These are phyloP conservation scores for Scomberomorus guttatus DNA, from an alignment of 2,797 vertebrate species.

Conservation along the genomic window DNA sequence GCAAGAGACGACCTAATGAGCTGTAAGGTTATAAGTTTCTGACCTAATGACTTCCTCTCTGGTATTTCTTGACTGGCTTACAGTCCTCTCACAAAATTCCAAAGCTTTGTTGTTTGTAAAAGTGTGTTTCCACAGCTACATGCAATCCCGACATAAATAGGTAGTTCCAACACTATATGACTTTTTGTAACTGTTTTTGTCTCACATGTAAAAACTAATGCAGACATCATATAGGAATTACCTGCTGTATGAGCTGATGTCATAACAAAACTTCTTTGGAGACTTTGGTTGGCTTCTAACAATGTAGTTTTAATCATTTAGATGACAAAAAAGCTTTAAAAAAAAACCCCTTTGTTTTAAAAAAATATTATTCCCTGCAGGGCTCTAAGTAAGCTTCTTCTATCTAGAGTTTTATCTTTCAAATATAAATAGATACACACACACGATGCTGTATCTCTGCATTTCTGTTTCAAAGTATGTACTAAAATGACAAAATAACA, in stretches of 20 bases:
- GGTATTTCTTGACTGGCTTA: slow-evolving; percentile 28
- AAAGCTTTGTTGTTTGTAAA: slow-evolving; percentile 17
- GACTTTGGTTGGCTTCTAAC: background rate
- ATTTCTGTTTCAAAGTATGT: background rate
- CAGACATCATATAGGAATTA: background rate
- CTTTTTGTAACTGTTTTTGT: background rate
- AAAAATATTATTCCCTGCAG: background rate
- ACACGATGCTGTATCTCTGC: background rate
- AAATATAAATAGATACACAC: background rate
- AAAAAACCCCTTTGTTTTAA: background rate
- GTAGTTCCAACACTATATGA: background rate
- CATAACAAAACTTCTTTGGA: background rate
- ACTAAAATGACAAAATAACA: background rate
- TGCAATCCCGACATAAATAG: background rate
- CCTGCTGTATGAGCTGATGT: background rate
- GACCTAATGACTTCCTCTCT: slow-evolving; percentile 60
- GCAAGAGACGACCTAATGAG: slow-evolving; percentile 46
- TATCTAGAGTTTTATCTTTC: background rate
- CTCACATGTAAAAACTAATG: background rate
- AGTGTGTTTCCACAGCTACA: background rate
- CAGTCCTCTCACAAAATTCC: slow-evolving; percentile 10
- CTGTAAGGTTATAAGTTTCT: slow-evolving; percentile 59
- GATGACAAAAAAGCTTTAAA: background rate
- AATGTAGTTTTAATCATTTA: background rate
- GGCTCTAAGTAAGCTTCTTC: background rate